Evolutionary conservation across 2,888 invertebrate species (phyloP), one percentile per base, ranked within the genome.

Genomic region (Stegana nigrithorax): DNA sequence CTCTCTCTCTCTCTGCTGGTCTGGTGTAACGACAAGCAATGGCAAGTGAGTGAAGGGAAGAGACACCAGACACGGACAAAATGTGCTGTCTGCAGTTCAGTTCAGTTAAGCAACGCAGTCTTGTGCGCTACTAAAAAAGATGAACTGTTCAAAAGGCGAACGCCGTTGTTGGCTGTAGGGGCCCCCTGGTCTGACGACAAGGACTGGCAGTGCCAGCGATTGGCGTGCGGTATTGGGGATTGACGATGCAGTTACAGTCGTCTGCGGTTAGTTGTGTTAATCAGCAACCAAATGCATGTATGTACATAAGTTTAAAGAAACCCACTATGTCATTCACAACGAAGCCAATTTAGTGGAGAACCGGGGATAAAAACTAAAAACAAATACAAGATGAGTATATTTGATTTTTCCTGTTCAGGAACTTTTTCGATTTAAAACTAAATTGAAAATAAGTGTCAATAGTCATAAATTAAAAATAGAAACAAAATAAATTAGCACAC

Each of bases 191-290:
- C 25, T n/a, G 8, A 36, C 10, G 36, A n/a, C 12, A 50, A 50
- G 50, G 25, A 14, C 26, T 50, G 50, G 25, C 14, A n/a, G n/a
- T 50, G 23, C 21, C n/a, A n/a, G n/a, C n/a, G n/a, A n/a, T n/a
- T n/a, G n/a, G n/a, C n/a, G n/a, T n/a, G n/a, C n/a, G n/a, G n/a
- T n/a, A 14, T 14, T 39, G 39, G 39, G 39, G n/a, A 17, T 10
- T 39, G 21, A 47, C 23, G 25, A 21, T 23, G 44, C 44, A n/a
- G 17, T 23, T 23, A 36, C 36, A 26, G n/a, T 23, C 32, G 53
- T 55, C 23, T 55, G 53, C 53, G 53, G 32, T 55, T 55, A 27
- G 53, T 14, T 21, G 32, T 55, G 53, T 55, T 55, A 36, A 55
- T 55, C 32, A 19, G 12, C 21, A 23, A 5, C 23, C 19, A 47